phyloP scores from a whole-genome alignment of 2,797 vertebrate species.

The Rachycentron canadum region DNA sequence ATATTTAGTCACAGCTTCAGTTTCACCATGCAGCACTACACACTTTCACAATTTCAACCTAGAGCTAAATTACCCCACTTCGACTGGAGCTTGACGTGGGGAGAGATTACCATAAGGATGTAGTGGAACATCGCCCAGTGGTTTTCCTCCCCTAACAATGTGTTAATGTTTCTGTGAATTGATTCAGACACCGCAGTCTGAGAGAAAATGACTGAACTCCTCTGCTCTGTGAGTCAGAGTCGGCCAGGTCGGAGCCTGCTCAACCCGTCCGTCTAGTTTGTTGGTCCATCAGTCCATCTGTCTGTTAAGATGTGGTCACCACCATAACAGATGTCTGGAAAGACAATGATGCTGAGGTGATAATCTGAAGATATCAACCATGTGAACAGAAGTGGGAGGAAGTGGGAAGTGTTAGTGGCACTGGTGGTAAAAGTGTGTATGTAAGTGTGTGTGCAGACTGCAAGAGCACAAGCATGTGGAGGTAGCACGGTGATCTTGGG shows the following conservation, averaged over 20 bases:
- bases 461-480: slow-evolving; percentile 2
- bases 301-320: slow-evolving; percentile 45
- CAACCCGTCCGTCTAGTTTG: slow-evolving; percentile 22
- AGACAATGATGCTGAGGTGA: slow-evolving; percentile 55
- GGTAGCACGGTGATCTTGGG: not conserved
- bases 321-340: slow-evolving; percentile 58
- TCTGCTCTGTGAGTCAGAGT: slow-evolving; percentile 57
- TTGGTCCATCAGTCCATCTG: slow-evolving; percentile 37
- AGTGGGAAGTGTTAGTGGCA: slow-evolving; percentile 48
- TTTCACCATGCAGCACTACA: slow-evolving; percentile 18
- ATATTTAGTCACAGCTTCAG: slow-evolving; percentile 19
- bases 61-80: slow-evolving; percentile 55
- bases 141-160: slow-evolving; percentile 61
- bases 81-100: slow-evolving; percentile 55
- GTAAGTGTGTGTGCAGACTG: slow-evolving; percentile 2
- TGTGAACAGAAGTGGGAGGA: slow-evolving; percentile 46
- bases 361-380: slow-evolving; percentile 59
- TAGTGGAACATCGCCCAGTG: slow-evolving; percentile 54
- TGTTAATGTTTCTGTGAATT: slow-evolving; percentile 71
- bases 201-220: slow-evolving; percentile 59
- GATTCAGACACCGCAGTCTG: slow-evolving; percentile 65
- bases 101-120: slow-evolving; percentile 62
- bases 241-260: slow-evolving; percentile 15
- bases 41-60: slow-evolving; percentile 48
- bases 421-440: slow-evolving; percentile 37